Base-by-base conservation (phyloP, 1,140 invertebrate species). In the Calliopsis andreniformis region DNA sequence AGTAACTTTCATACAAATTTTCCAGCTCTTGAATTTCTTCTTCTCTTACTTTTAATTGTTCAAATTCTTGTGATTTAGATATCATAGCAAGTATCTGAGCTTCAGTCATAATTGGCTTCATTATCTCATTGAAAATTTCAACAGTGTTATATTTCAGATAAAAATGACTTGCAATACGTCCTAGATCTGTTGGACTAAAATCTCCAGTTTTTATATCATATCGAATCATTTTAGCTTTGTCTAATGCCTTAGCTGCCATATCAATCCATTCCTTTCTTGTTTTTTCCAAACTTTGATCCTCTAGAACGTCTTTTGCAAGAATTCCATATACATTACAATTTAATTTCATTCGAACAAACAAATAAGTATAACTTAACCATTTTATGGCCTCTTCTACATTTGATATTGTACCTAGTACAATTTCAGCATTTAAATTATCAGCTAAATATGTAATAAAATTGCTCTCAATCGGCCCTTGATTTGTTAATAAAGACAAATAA, bases 351-450 rank as follows among this genome's bases (percentile, higher is more conserved):
- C 99, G 94, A 1, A 99, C 96, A 92, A 96, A 98, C 3, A 99
- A 92, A 91, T 99, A 99, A 0, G 98, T 99, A 86, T 99, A 99
- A 87, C 97, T 98, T 0, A 99, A 91, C 99, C 99, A 99, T 89
- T 98, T 96, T 1, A 99, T 96, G 0, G 98, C 99, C 93, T 99
- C 99, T 51, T 97, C 95, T 6, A 99, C 94, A 88, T 98, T 99
- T 3, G 97, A 96, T 49, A 99, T 97, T 25, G 98, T 99, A 10
- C 99, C 98, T 8, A 99, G 92, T 4, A 97, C 95, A 78, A 99
- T 95, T 94, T 99, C 99, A 49, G 99, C 99, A 93, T 99, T 99
- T 16, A 99, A 93, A 94, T 99, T 99, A 90, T 99, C 98, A 8
- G 96, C 95, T 35, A 99, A 91, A 87, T 96, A 96, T 85, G 95